Base-by-base conservation (phyloP, 2,797 vertebrate species). In the Phrynocephalus vlangalii region DNA sequence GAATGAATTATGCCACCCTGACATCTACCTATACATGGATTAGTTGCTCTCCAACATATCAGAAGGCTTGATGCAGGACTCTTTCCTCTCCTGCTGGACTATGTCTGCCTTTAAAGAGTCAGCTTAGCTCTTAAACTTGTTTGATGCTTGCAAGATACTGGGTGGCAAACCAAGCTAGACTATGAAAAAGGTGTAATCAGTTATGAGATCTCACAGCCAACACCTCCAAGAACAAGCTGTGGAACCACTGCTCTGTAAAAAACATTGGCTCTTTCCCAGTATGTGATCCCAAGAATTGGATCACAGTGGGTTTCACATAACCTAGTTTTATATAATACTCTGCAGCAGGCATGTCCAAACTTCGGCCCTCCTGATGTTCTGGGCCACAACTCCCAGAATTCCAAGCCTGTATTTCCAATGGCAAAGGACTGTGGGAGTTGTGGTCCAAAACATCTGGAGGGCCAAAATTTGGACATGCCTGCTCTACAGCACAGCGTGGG, bases 41-140 rank as follows among this genome's bases (percentile, higher is more conserved):
- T 60, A 60, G 50, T 70, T 8, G 48, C 63, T 77, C 33, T 60
- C 73, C 48, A 33, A 56, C 28, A 60, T 71, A 6, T 78, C n/a
- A 48, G 52, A 56, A 30, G 56, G n/a, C 56, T 28, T 56, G 16
- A 91, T 84, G 91, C 8, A 28, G 44, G 1, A 28, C 68, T 90
- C 28, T 60, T 82, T 24, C 44, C 66, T 85, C 63, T 48, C 77
- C 33, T 73, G 83, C 18, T 76, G 75, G 60, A 52, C 9, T 18
- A 76, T 67, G 48, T 11, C 11, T 50, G 30, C 30, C 48, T 24
- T 66, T 33, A 30, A 44, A 16, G 1, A 24, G 38, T 20, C 76
- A 67, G 26, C 9, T 44, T 52, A 56, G 24, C n/a, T 68, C 26
- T 56, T 77, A 44, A 52, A 52, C 5, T 5, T 13, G 30, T 44